Evolutionary conservation across 2,888 invertebrate genomes (phyloP).

Genomic region (Ormyrus nitidulus): DNA sequence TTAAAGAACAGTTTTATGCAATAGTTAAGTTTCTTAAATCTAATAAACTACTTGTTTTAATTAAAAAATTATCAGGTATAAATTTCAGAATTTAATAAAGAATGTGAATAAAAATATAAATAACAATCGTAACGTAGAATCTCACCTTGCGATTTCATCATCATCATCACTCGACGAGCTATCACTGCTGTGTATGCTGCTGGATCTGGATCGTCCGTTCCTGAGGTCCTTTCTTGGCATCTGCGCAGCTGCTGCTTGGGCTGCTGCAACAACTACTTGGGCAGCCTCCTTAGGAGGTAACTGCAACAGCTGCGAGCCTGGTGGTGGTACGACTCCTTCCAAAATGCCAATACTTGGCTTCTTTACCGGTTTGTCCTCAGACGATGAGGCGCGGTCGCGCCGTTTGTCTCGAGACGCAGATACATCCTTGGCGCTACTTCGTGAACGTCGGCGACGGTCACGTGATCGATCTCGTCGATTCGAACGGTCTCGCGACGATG

Average conservation of each 20-base stretch:
- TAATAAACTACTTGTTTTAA: no score
- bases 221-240: constrained; percentile 67
- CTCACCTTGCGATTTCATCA: constrained; percentile 68
- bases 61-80: no score
- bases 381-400: constrained; percentile 13
- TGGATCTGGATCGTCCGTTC: constrained; percentile 73
- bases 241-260: constrained; percentile 37
- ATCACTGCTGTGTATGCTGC: constrained; percentile 73
- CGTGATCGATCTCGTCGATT: constrained; percentile 70
- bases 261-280: constrained; percentile 51
- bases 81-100: no score
- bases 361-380: constrained; percentile 34
- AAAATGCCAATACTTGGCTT: neutral
- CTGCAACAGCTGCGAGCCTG: constrained; percentile 29
- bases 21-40: no score
- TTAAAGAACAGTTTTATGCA: no score
- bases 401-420: constrained; percentile 35
- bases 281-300: constrained; percentile 53
- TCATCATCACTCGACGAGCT: constrained; percentile 73
- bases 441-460: constrained; percentile 74
- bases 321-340: constrained; percentile 44
- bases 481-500: constrained; percentile 73
- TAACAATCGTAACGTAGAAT: constrained; percentile 24
- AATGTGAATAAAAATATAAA: no score
- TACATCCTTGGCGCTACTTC: constrained; percentile 62